These are phyloP conservation scores for Dryocosmus kuriphilus DNA, from an alignment of 2,888 invertebrate genomes.

Conservation along the genomic window DNA sequence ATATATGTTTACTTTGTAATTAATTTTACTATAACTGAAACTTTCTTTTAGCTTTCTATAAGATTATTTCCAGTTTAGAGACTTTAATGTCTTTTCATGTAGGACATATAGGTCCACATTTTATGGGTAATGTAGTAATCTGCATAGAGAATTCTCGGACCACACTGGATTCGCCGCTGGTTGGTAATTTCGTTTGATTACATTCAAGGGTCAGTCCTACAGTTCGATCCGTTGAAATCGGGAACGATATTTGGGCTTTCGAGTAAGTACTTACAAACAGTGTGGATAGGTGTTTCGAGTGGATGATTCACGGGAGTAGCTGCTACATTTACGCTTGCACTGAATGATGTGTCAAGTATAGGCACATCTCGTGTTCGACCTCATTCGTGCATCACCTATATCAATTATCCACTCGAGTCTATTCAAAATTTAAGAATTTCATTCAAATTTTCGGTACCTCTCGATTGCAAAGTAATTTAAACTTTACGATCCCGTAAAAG, in stretches of 20 bases:
- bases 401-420: neutral
- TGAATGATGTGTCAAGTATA: slow-evolving; percentile 31
- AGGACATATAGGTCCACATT: slow-evolving; percentile 24
- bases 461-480: too few species aligned
- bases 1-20: too few species aligned
- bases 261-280: slow-evolving; percentile 38
- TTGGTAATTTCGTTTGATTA: slow-evolving; percentile 41
- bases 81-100: neutral
- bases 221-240: slow-evolving; percentile 28
- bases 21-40: too few species aligned
- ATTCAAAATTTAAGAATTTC: slow-evolving; percentile 7
- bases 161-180: slow-evolving; percentile 15
- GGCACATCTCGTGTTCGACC: slow-evolving; percentile 17
- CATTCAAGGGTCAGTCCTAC: slow-evolving; percentile 36
- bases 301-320: slow-evolving; percentile 35
- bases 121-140: slow-evolving; percentile 38
- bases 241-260: slow-evolving; percentile 34
- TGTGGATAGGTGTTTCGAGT: slow-evolving; percentile 39
- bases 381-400: slow-evolving; percentile 16
- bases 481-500: neutral
- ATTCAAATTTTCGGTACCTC: neutral
- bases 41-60: too few species aligned
- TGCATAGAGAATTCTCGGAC: slow-evolving; percentile 38
- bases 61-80: neutral
- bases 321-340: slow-evolving; percentile 15